phyloP scores from a whole-genome alignment of 2,888 invertebrate genomes.

The Sceliomorpha sp. region DNA sequence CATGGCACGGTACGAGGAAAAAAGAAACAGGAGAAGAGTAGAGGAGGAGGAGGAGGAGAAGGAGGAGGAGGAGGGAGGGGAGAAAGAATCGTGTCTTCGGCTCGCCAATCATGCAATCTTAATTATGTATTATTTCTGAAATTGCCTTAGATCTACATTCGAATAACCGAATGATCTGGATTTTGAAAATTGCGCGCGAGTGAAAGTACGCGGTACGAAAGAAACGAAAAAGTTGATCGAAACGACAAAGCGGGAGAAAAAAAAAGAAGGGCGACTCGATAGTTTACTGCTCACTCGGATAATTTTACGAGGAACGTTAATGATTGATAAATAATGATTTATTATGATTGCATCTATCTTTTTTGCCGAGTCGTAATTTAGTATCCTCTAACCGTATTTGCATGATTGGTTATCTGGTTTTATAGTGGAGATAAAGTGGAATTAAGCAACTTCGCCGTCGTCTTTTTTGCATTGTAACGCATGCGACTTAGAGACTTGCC shows the following conservation, averaged over 20 bases:
- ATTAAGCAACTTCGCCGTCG: conserved; percentile 5
- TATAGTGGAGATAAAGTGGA: conserved; percentile 7
- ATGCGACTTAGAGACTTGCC: not conserved
- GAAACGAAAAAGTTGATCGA: conserved; percentile 23
- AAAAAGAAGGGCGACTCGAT: conserved; percentile 9
- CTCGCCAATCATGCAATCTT: not conserved
- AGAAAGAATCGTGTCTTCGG: too few relatives aligned
- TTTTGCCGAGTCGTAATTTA: not conserved
- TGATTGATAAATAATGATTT: conserved; percentile 9
- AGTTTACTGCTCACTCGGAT: not conserved
- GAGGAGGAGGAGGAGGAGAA: too few relatives aligned
- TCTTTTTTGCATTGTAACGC: conserved; percentile 1
- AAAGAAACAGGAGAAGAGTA: not conserved
- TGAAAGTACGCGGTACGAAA: conserved; percentile 13
- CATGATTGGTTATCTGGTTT: conserved; percentile 8
- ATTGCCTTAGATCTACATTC: not conserved
- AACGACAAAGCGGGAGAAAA: not conserved
- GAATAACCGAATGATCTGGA: conserved; percentile 7
- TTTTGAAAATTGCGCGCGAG: too few relatives aligned
- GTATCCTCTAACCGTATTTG: conserved; percentile 1
- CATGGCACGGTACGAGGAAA: not conserved
- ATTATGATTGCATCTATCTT: conserved; percentile 2
- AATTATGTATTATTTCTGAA: too few relatives aligned
- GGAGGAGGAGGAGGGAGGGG: too few relatives aligned
- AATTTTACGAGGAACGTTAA: not conserved